phyloP scores from a whole-genome alignment of 1,140 invertebrate species.

The Drosophila ercepeae region DNA sequence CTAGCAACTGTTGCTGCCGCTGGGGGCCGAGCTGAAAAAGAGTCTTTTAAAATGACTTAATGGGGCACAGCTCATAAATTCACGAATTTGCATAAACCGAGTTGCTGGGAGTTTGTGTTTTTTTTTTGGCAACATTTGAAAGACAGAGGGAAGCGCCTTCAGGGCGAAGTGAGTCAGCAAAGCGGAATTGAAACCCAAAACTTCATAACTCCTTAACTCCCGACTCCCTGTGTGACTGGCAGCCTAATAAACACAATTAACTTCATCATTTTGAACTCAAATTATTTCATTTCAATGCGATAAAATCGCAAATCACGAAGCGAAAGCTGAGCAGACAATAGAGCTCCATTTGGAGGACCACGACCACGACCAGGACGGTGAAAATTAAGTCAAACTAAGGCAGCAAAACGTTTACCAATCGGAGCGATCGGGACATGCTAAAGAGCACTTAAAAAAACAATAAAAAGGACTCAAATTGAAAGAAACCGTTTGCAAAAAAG shows the following conservation, averaged over 20 bases:
- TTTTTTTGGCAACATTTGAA: constrained; percentile 57
- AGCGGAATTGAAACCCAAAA: constrained; percentile 24
- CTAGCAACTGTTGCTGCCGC: constrained; percentile 29
- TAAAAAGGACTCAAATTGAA: background rate
- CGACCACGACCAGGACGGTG: constrained; percentile 52
- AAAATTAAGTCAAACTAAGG: constrained; percentile 82
- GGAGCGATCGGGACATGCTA: constrained; percentile 60
- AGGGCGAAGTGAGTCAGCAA: constrained; percentile 60
- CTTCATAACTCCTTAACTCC: constrained; percentile 4
- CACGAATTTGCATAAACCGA: constrained; percentile 79
- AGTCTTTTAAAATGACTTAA: constrained; percentile 82
- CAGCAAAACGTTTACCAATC: constrained; percentile 77
- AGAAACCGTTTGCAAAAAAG: no score
- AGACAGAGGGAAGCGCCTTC: constrained; percentile 58
- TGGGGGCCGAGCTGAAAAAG: constrained; percentile 49
- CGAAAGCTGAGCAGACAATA: constrained; percentile 62
- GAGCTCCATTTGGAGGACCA: constrained; percentile 34
- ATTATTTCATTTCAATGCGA: constrained; percentile 84
- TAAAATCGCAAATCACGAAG: constrained; percentile 84
- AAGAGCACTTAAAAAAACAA: constrained; percentile 10
- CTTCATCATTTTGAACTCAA: constrained; percentile 84
- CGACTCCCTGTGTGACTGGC: constrained; percentile 64
- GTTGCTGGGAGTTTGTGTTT: constrained; percentile 27
- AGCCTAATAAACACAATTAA: constrained; percentile 84
- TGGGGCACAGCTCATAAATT: constrained; percentile 82